phyloP scores from a whole-genome alignment of 2,888 invertebrate genomes.

The Ormyrus thymus region DNA sequence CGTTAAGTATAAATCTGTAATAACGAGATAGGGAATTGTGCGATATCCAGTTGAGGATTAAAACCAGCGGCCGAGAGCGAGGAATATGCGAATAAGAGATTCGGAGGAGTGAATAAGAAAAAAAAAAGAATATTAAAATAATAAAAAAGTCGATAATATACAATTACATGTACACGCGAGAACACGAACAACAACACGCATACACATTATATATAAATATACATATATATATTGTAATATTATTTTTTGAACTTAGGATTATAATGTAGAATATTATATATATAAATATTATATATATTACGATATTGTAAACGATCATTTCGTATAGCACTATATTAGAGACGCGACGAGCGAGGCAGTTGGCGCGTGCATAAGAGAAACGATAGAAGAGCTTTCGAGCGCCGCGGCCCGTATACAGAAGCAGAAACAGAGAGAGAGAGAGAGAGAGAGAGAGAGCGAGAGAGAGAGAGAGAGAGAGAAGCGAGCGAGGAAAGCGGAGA shows the following conservation, averaged over 20 bases:
- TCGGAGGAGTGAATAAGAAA: conserved; percentile 45
- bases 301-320: conserved; percentile 72
- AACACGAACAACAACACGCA: conserved; percentile 63
- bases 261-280: conserved; percentile 70
- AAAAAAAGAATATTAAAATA: conserved; percentile 53
- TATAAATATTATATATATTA: conserved; percentile 60
- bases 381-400: conserved; percentile 56
- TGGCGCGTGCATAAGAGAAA: conserved; percentile 65
- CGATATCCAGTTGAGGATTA: conserved; percentile 42
- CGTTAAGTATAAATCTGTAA: conserved; percentile 44
- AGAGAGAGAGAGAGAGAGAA: background rate
- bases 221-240: conserved; percentile 72
- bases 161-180: conserved; percentile 51
- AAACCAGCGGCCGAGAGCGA: conserved; percentile 37
- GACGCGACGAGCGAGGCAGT: conserved; percentile 65
- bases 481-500: background rate
- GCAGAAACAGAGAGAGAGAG: conserved; percentile 42
- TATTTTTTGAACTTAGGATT: conserved; percentile 74
- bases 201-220: conserved; percentile 65
- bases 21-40: conserved; percentile 42
- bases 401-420: conserved; percentile 2
- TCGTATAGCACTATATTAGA: conserved; percentile 68
- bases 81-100: conserved; percentile 19
- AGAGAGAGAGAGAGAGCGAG: conserved; percentile 18
- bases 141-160: conserved; percentile 55